Conservation (phyloP, 2,888 invertebrate genomes). For the Osmoderma eremita region DNA sequence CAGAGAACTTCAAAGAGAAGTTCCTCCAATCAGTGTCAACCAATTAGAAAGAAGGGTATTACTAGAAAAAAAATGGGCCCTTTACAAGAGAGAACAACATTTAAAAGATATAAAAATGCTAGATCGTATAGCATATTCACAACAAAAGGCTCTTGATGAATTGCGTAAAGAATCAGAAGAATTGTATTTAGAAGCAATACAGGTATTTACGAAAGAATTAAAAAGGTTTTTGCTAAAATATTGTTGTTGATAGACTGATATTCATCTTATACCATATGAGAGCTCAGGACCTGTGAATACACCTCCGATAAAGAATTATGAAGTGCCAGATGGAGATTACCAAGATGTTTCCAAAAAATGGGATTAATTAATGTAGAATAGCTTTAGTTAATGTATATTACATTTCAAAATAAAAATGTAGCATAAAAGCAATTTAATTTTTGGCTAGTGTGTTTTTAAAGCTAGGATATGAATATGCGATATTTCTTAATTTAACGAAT, state of each 20-base stretch:
- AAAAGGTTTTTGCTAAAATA: not conserved
- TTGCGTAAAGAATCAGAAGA: slow-evolving; percentile 84
- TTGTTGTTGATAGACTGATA: slow-evolving; percentile 71
- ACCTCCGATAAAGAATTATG: slow-evolving; percentile 83
- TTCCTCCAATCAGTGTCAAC: slow-evolving; percentile 66
- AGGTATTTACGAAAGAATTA: slow-evolving; percentile 65
- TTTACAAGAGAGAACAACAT: slow-evolving; percentile 74
- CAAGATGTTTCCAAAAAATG: slow-evolving; percentile 83
- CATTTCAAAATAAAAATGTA: too few species aligned
- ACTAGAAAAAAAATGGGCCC: slow-evolving; percentile 80
- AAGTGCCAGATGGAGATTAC: slow-evolving; percentile 91
- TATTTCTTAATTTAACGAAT: too few species aligned
- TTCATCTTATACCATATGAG: slow-evolving; percentile 74
- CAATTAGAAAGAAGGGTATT: slow-evolving; percentile 72
- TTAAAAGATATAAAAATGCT: slow-evolving; percentile 74
- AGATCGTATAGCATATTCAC: slow-evolving; percentile 74
- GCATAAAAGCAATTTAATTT: too few species aligned
- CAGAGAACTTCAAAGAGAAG: slow-evolving; percentile 60
- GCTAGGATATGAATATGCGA: too few species aligned
- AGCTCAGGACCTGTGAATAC: slow-evolving; percentile 82
- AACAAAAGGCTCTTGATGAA: slow-evolving; percentile 82
- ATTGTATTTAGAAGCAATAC: slow-evolving; percentile 86
- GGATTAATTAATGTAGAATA: slow-evolving; percentile 63
- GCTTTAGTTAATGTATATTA: too few species aligned
- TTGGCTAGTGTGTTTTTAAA: too few species aligned